Conservation (phyloP, 2,888 invertebrate genomes). For the Cremastinae sp. region DNA sequence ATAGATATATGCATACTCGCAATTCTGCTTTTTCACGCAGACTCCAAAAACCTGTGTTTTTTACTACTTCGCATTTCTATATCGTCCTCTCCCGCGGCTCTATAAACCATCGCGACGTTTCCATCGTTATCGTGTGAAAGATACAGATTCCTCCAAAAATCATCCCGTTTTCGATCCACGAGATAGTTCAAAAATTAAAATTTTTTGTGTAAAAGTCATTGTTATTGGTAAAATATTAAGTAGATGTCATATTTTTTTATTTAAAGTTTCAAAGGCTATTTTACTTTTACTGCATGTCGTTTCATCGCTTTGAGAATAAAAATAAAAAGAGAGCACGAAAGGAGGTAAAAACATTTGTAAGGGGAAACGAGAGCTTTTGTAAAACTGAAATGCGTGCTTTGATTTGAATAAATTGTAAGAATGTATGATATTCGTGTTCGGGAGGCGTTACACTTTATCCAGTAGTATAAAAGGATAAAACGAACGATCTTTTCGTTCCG, state of each 20-base stretch:
- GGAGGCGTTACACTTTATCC: neutral
- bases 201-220: no score
- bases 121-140: conserved; percentile 19
- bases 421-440: no score
- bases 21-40: conserved; percentile 4
- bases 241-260: no score
- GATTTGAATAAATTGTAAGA: no score
- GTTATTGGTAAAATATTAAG: no score
- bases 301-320: no score
- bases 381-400: no score
- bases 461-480: conserved; percentile 6
- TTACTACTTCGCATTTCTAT: conserved; percentile 7
- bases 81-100: conserved; percentile 12
- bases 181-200: neutral
- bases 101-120: conserved; percentile 37
- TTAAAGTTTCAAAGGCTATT: no score
- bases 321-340: no score
- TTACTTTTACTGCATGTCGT: no score
- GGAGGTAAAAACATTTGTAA: no score
- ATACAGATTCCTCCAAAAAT: neutral
- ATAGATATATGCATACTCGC: neutral
- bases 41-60: conserved; percentile 36
- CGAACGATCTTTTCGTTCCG: conserved; percentile 1
- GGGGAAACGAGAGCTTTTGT: no score
- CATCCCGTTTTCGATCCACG: neutral